A percentile compares a stretch with the other conserved stretches of the same genome.
Conservation (phyloP, 2,797 vertebrate species). For the Gephyroberyx darwinii region DNA sequence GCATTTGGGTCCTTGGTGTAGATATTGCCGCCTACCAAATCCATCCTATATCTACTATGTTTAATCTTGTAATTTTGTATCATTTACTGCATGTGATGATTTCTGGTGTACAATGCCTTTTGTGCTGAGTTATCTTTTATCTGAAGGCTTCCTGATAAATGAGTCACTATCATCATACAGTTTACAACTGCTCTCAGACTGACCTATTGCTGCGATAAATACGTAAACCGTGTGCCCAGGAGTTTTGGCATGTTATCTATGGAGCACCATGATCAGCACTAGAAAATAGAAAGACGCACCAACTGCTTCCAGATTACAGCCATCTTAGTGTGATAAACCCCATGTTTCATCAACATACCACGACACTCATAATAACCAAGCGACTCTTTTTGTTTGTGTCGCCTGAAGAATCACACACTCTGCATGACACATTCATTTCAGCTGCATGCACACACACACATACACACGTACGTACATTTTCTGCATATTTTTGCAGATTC, state of each 20-base stretch:
- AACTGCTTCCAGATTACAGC: too few species aligned
- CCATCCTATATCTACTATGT: constrained; percentile 48
- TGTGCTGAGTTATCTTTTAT: constrained; percentile 33
- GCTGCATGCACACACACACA: not conserved
- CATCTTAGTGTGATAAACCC: too few species aligned
- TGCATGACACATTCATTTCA: constrained; percentile 11
- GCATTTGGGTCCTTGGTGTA: constrained; percentile 10
- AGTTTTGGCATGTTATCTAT: too few species aligned
- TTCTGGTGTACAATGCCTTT: constrained; percentile 11
- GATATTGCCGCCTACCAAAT: constrained; percentile 12
- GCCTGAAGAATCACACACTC: not conserved
- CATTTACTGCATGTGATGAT: not conserved
- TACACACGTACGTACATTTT: not conserved
- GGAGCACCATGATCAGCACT: too few species aligned
- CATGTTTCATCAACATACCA: not conserved
- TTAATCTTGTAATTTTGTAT: not conserved
- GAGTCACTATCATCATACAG: constrained; percentile 32
- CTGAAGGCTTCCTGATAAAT: constrained; percentile 45
- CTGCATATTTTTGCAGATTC: constrained; percentile 3
- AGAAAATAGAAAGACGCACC: too few species aligned
- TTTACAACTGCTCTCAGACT: constrained; percentile 3
- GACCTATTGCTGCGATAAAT: too few species aligned
- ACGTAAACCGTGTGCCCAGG: too few species aligned
- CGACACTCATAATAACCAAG: not conserved
- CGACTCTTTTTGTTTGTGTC: not conserved